Conservation (phyloP, 2,888 invertebrate species). For the Camptogramma bilineatum region DNA sequence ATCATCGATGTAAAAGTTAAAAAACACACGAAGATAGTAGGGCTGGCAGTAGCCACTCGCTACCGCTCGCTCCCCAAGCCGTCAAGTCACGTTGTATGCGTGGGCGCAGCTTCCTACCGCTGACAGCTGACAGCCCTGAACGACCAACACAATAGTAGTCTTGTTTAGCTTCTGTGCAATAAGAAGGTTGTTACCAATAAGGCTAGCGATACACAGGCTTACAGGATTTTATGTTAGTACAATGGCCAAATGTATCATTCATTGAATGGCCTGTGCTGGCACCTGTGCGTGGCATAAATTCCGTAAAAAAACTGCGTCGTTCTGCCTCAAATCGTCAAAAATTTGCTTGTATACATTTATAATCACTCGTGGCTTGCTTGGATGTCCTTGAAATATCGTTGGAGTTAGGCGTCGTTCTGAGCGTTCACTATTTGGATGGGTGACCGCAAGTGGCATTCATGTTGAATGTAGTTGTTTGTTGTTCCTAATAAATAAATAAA, state of each 20-base stretch:
- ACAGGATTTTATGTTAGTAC: background rate
- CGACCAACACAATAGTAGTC: conserved; percentile 48
- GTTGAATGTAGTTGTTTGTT: too few species aligned
- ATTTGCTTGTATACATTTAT: too few species aligned
- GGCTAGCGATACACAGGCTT: conserved; percentile 2
- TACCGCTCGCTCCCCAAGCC: conserved; percentile 23
- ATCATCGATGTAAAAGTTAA: background rate
- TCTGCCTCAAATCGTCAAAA: too few species aligned
- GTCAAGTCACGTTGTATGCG: conserved; percentile 49
- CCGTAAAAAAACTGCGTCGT: too few species aligned
- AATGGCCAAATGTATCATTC: background rate
- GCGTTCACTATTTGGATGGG: too few species aligned
- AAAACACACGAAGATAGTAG: conserved; percentile 1
- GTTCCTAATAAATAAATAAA: too few species aligned
- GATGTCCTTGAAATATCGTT: background rate
- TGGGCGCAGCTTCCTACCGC: conserved; percentile 57
- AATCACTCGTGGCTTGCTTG: too few species aligned
- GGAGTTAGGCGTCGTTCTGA: too few species aligned
- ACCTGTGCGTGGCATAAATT: too few species aligned
- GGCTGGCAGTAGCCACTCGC: conserved; percentile 30
- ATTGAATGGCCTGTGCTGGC: too few species aligned
- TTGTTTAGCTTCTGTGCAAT: conserved; percentile 45
- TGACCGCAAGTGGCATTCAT: too few species aligned
- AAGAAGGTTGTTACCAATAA: conserved; percentile 44
- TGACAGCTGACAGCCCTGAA: conserved; percentile 58